phyloP scores from a whole-genome alignment of 2,888 invertebrate genomes.

The Hydrotaea cyrtoneurina region DNA sequence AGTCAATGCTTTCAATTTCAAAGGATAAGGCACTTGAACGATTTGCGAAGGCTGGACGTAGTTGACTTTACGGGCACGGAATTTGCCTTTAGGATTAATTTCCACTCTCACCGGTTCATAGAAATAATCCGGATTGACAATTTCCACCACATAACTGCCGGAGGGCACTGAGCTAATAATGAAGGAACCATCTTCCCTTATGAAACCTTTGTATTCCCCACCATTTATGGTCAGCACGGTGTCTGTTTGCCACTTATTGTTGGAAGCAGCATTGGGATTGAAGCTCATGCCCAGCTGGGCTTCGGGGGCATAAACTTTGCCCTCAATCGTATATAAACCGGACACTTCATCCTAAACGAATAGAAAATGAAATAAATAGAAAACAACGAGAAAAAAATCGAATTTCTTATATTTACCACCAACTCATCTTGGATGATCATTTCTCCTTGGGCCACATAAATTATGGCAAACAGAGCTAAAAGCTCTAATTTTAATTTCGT shows the following conservation, averaged over 20 bases:
- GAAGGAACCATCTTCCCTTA: slow-evolving; percentile 96
- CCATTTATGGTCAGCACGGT: slow-evolving; percentile 92
- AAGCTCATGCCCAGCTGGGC: slow-evolving; percentile 73
- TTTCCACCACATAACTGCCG: slow-evolving; percentile 97
- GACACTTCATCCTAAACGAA: slow-evolving; percentile 76
- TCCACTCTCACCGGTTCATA: slow-evolving; percentile 98
- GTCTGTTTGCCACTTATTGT: slow-evolving; percentile 87
- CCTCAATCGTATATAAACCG: slow-evolving; percentile 89
- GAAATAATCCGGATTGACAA: slow-evolving; percentile 92
- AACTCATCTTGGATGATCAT: slow-evolving; percentile 63
- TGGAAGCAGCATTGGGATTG: slow-evolving; percentile 66
- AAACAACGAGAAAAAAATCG: background rate
- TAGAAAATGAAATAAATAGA: slow-evolving; percentile 20
- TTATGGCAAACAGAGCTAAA: slow-evolving; percentile 61
- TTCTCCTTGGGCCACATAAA: slow-evolving; percentile 65
- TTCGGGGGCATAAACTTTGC: slow-evolving; percentile 87
- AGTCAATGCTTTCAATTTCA: slow-evolving; percentile 92
- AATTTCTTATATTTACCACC: slow-evolving; percentile 50
- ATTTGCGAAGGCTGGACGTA: slow-evolving; percentile 95
- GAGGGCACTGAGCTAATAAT: slow-evolving; percentile 92
- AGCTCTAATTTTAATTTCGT: slow-evolving; percentile 53
- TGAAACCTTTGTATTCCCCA: slow-evolving; percentile 92
- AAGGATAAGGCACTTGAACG: slow-evolving; percentile 94
- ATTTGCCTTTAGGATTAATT: slow-evolving; percentile 98
- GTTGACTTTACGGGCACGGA: slow-evolving; percentile 96